Base-by-base conservation (phyloP, 2,888 invertebrate species). In the Synanthedon vespiformis region DNA sequence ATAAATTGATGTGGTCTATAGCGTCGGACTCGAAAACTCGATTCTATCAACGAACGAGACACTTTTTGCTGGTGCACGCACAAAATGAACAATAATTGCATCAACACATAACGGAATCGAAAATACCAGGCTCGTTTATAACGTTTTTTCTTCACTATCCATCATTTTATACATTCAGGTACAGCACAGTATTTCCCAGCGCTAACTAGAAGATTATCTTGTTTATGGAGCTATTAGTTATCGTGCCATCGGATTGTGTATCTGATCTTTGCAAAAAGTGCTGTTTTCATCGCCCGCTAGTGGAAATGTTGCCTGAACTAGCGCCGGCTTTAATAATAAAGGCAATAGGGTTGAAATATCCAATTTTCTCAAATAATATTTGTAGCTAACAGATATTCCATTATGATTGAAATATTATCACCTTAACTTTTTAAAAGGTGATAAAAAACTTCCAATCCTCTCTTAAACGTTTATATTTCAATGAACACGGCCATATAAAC, bases 171-270 rank as follows among this genome's bases (percentile, higher is more conserved):
- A 48, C 48, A 48, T 48, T 18, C 16, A 48, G 48, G 16, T 48
- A 16, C 16, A 12, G 12, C 16, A 13, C 16, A 14, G 22, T 48
- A 14, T 48, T 66, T 77, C 74, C 75, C 75, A 75, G 76, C 78
- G 73, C 70, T 75, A 77, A 76, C 75, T 70, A 70, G 75, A 62
- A 74, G 80, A 77, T 82, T 79, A 84, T 81, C 80, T 82, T 72
- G 79, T 84, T 83, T 83, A 82, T 84, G 78, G 79, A 78, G 80
- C 80, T 82, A 82, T 84, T 82, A 83, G 80, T 70, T 74, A 75
- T 74, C 71, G 67, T 68, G 64, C 69, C 76, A 81, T 81, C 81
- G 70, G 68, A 68, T 74, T 73, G 65, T 72, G 74, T 78, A 78
- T 83, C 79, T 71, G 69, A 76, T 76, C 75, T 72, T 60, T 66